Evolutionary conservation across 2,113 vertebrate species (phyloP).

Genomic region (Salminus brasiliensis): DNA sequence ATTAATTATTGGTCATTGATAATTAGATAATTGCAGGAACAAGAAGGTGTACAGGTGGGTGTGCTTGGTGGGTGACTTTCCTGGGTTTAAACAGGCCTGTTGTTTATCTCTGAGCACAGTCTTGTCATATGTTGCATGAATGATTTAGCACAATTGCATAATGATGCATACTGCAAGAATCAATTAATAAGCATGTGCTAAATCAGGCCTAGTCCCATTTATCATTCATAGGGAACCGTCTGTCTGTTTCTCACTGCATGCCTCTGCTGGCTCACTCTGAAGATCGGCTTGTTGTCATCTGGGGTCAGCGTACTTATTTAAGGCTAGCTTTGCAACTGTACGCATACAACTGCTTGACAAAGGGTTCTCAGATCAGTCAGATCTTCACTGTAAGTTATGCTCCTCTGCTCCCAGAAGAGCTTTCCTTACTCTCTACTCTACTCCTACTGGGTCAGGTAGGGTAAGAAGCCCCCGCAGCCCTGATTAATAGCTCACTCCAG

Average conservation of each 20-base stretch:
- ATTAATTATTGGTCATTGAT: too few relatives aligned
- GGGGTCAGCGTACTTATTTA: not conserved
- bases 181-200: constrained; percentile 54
- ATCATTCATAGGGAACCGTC: constrained; percentile 45
- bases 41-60: too few relatives aligned
- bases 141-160: constrained; percentile 52
- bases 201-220: constrained; percentile 40
- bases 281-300: not conserved
- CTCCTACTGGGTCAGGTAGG: constrained; percentile 23
- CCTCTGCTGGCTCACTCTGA: too few relatives aligned
- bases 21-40: too few relatives aligned
- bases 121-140: constrained; percentile 45
- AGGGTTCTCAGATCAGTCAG: too few relatives aligned
- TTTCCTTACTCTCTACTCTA: not conserved
- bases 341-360: too few relatives aligned
- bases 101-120: not conserved
- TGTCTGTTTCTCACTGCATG: constrained; percentile 13
- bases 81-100: not conserved
- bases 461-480: constrained; percentile 25
- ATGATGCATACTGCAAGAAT: constrained; percentile 53
- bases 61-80: too few relatives aligned
- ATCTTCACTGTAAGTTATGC: not conserved
- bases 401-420: not conserved
- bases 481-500: constrained; percentile 33
- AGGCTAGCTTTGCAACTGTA: not conserved